These are phyloP conservation scores for Agriopis leucophaearia DNA, from an alignment of 2,888 invertebrate species.

Conservation along the genomic window DNA sequence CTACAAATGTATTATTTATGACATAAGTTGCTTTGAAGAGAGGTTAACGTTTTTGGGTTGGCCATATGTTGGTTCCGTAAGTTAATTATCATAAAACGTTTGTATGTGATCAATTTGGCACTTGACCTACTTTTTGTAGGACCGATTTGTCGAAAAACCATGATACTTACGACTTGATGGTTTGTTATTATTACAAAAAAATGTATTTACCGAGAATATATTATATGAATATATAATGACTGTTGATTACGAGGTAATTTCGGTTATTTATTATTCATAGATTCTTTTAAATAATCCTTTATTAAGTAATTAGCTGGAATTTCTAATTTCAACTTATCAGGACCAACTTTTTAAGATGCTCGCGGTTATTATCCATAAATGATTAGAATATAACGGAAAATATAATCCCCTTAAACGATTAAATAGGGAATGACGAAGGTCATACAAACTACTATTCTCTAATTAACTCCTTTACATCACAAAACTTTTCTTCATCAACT, in stretches of 20 bases:
- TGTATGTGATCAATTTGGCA: slow-evolving; percentile 21
- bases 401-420: too few relatives aligned
- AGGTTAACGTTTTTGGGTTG: slow-evolving; percentile 10
- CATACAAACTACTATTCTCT: too few relatives aligned
- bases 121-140: slow-evolving; percentile 16
- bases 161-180: neutral
- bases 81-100: slow-evolving; percentile 16
- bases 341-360: too few relatives aligned
- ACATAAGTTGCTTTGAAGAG: slow-evolving; percentile 11
- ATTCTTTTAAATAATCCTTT: too few relatives aligned
- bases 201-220: neutral
- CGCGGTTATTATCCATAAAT: too few relatives aligned
- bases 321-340: too few relatives aligned
- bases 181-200: neutral
- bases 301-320: too few relatives aligned
- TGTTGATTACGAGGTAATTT: neutral
- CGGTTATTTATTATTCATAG: neutral
- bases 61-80: slow-evolving; percentile 18
- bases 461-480: too few relatives aligned
- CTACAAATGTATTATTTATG: slow-evolving; percentile 5
- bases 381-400: too few relatives aligned
- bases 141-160: slow-evolving; percentile 12
- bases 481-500: too few relatives aligned
- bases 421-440: too few relatives aligned
- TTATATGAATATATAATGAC: too few relatives aligned